Percentiles rank a stretch among this genome's conserved stretches.
Conservation (phyloP, 1,140 invertebrate species). For the Macrocentrus cingulum region DNA sequence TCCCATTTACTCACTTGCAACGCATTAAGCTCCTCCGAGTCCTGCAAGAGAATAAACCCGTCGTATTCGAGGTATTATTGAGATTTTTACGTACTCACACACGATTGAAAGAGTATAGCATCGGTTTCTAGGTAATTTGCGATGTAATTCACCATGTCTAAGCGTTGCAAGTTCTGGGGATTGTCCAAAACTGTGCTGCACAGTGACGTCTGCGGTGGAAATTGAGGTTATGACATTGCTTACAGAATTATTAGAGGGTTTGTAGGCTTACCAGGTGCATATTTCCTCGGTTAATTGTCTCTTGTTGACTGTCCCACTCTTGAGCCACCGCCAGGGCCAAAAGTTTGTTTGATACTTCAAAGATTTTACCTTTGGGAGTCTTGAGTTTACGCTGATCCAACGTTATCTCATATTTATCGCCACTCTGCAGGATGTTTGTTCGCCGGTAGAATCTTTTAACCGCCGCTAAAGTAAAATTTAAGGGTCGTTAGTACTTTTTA, state of each 20-base stretch:
- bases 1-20: slow-evolving; percentile 84
- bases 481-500: not conserved
- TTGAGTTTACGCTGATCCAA: slow-evolving; percentile 84
- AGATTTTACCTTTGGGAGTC: slow-evolving; percentile 79
- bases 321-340: slow-evolving; percentile 86
- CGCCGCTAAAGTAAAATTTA: slow-evolving; percentile 45
- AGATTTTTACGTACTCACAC: slow-evolving; percentile 60
- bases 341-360: slow-evolving; percentile 81
- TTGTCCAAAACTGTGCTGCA: slow-evolving; percentile 91
- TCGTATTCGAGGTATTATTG: slow-evolving; percentile 6
- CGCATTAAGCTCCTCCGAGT: slow-evolving; percentile 71
- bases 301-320: slow-evolving; percentile 89
- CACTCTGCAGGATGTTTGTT: slow-evolving; percentile 66
- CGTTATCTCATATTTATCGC: slow-evolving; percentile 72
- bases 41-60: slow-evolving; percentile 53
- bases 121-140: slow-evolving; percentile 86
- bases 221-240: no score
- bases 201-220: slow-evolving; percentile 74
- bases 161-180: slow-evolving; percentile 77
- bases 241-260: no score
- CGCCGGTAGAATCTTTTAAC: slow-evolving; percentile 73
- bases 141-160: slow-evolving; percentile 76
- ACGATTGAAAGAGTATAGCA: slow-evolving; percentile 77
- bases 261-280: slow-evolving; percentile 91
- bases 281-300: slow-evolving; percentile 72